Evolutionary conservation across 2,113 vertebrate genomes (phyloP).

Genomic region (Laterallus jamaicensis): DNA sequence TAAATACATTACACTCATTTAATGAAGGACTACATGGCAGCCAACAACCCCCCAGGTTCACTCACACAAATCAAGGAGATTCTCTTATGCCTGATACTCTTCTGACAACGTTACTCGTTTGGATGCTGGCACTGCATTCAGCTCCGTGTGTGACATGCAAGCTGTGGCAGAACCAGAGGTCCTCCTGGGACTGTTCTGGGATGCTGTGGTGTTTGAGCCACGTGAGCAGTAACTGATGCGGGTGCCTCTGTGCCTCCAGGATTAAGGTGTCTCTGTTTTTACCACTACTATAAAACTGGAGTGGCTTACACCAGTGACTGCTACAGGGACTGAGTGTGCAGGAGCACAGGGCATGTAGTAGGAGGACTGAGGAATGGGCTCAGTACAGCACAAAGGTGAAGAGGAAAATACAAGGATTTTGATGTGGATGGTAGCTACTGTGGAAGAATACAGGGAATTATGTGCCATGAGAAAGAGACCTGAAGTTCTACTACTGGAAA

Average conservation of each 20-base stretch:
- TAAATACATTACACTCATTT: not conserved
- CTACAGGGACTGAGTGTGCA: not conserved
- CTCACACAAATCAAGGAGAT: not conserved
- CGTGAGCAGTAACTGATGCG: accelerated
- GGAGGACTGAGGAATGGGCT: not conserved
- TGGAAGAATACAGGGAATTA: not conserved
- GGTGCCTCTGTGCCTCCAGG: not conserved
- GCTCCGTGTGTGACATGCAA: accelerated
- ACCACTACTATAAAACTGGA: not conserved
- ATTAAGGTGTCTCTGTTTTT: not conserved
- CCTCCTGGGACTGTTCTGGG: not conserved
- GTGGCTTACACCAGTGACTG: not conserved
- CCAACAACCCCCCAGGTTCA: not conserved
- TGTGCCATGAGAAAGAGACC: not conserved
- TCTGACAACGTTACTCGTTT: not conserved
- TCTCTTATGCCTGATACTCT: not conserved
- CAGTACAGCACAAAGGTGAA: not conserved
- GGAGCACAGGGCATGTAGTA: accelerated
- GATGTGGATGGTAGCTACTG: not conserved
- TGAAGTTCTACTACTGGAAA: not conserved
- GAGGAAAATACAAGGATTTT: not conserved
- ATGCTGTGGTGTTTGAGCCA: not conserved
- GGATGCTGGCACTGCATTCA: not conserved
- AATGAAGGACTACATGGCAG: not conserved
- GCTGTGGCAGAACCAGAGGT: not conserved